Evolutionary conservation across 1,140 invertebrate genomes (phyloP), one percentile per base, ranked within the genome.

Genomic region (Acromyrmex echinatior): DNA sequence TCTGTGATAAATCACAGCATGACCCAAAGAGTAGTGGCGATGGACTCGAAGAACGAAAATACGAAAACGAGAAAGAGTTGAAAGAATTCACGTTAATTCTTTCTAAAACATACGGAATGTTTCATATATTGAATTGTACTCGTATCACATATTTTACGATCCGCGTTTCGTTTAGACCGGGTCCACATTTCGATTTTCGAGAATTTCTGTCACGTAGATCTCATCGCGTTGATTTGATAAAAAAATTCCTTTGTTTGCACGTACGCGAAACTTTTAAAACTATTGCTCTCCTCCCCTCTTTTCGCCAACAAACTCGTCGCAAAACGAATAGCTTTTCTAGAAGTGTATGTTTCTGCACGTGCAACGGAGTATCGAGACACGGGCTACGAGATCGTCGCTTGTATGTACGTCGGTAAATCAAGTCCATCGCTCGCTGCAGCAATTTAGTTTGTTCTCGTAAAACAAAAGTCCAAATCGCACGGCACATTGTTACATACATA

Each of bases 1-100:
- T 78, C 31, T 58, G 71, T 49, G 60, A 87, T 86, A 90, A 88
- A 90, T 90, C 87, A 86, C 71, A 78, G 35, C 28, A 31, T 49
- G 39, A 28, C 21, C 62, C 31, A 74, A 49, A 77, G 68, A 78
- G n/a, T 5, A 63, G n/a, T 58, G 45, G 45, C 71, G 39, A 77
- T 51, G 39, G 28, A 51, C 25, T 12, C 51, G 56, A 49, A 51
- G 66, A 39, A 60, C 10, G 21, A 80, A 45, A 45, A 45, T 45
- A 31, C 9, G 21, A 79, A 45, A 45, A 14, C 21, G 18, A 21
- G 6, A 70, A 51, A 35, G n/a, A 56, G n/a, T 1, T 25, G 5
- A 51, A 51, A 80, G 49, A 56, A 70, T 53, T 66, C 25, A 4
- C 21, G 5, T 79, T 66, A 70, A 68, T 56, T 35, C 45, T 21